phyloP scores from a whole-genome alignment of 1,140 invertebrate genomes.

The Palaemon carinicauda region DNA sequence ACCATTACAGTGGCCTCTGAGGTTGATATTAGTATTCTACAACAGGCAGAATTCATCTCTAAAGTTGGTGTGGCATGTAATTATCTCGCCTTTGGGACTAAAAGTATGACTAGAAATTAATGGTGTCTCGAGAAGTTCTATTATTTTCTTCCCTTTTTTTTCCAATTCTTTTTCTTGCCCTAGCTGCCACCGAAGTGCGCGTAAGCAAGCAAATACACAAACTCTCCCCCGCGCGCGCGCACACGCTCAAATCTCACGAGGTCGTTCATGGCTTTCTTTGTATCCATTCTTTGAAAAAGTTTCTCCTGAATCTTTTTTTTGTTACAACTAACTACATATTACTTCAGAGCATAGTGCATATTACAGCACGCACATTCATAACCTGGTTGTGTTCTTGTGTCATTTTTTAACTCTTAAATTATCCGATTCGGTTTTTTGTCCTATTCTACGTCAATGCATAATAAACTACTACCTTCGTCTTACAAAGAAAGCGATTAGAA shows the following conservation, averaged over 20 bases:
- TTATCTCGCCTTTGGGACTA: constrained; percentile 18
- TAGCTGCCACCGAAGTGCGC: neutral
- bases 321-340: no score
- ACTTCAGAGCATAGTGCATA: no score
- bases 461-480: no score
- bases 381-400: no score
- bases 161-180: neutral
- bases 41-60: constrained; percentile 9
- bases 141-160: constrained; percentile 2
- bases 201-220: neutral
- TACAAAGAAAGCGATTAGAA: no score
- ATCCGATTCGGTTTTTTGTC: no score
- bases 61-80: constrained; percentile 31
- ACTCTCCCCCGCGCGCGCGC: neutral
- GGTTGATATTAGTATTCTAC: constrained; percentile 8
- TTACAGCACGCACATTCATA: no score
- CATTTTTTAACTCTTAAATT: no score
- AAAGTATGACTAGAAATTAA: constrained; percentile 40
- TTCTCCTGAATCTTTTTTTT: no score
- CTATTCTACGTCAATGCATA: no score
- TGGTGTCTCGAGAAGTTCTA: constrained; percentile 14
- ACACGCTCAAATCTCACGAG: neutral
- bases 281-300: no score
- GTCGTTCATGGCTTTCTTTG: neutral
- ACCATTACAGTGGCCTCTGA: neutral